Percentiles rank a stretch among this genome's conserved stretches.
Evolutionary conservation across 1,140 invertebrate species (phyloP).

Genomic region (Aradophagus sp.): DNA sequence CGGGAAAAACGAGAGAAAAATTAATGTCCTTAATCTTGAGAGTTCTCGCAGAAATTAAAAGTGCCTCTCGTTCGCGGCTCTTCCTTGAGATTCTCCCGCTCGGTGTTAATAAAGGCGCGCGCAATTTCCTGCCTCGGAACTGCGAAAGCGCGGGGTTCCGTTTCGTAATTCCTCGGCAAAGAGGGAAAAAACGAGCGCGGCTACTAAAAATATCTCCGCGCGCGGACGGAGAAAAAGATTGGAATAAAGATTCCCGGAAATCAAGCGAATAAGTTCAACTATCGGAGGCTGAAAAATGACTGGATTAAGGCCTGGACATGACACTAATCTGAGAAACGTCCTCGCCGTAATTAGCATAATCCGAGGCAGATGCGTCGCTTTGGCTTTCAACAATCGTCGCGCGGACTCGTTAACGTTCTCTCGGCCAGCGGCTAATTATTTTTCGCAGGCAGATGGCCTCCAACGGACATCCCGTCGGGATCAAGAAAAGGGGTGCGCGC

Average conservation of each 20-base stretch:
- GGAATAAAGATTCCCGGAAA: constrained; percentile 57
- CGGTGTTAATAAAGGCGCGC: constrained; percentile 59
- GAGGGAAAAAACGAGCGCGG: constrained; percentile 11
- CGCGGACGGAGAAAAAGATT: constrained; percentile 48
- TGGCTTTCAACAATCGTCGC: no score
- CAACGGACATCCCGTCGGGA: constrained; percentile 57
- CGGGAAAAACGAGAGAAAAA: constrained; percentile 58
- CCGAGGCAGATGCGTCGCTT: constrained; percentile 62
- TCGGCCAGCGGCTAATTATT: constrained; percentile 64
- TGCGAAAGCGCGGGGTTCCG: constrained; percentile 47
- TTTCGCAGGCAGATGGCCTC: constrained; percentile 52
- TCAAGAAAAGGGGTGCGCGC: constrained; percentile 39
- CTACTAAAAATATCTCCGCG: constrained; percentile 46
- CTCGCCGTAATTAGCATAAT: constrained; percentile 57
- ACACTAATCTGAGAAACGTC: constrained; percentile 53
- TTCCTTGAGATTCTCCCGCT: constrained; percentile 54
- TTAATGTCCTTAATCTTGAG: constrained; percentile 64
- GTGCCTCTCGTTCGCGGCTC: constrained; percentile 60
- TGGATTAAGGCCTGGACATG: constrained; percentile 50
- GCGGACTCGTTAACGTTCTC: no score
- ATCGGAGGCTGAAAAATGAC: constrained; percentile 47
- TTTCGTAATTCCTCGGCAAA: constrained; percentile 49
- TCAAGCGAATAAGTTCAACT: constrained; percentile 42
- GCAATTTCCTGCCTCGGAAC: constrained; percentile 55
- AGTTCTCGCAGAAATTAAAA: constrained; percentile 64